These are phyloP conservation scores for Crotalus horridus DNA, from an alignment of 2,113 vertebrate species.

Conservation along the genomic window DNA sequence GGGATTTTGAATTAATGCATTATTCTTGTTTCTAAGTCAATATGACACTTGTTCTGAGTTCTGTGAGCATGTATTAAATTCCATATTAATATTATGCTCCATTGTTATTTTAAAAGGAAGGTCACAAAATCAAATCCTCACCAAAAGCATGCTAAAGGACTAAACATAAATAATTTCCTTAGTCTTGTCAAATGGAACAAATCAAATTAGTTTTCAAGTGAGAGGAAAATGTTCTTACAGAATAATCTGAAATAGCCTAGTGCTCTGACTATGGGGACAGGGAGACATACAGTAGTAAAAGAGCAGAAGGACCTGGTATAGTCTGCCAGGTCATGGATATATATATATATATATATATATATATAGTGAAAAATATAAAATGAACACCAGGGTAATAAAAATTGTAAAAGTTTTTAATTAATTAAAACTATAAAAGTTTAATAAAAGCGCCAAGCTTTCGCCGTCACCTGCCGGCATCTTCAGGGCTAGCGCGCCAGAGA, in stretches of 20 bases:
- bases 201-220: not conserved
- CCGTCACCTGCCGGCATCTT: too few species aligned
- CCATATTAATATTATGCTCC: slow-evolving; percentile 11
- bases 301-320: not conserved
- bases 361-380: too few species aligned
- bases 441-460: too few species aligned
- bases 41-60: not conserved
- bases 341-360: too few species aligned
- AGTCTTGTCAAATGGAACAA: not conserved
- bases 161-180: not conserved
- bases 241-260: not conserved
- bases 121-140: not conserved
- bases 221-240: not conserved
- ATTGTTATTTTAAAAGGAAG: slow-evolving; percentile 15
- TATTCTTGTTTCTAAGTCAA: slow-evolving; percentile 11
- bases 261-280: not conserved
- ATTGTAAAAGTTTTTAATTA: too few species aligned
- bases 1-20: not conserved
- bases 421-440: too few species aligned
- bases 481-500: too few species aligned
- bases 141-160: not conserved
- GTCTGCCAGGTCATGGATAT: not conserved
- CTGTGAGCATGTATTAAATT: not conserved
- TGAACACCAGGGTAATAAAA: too few species aligned
- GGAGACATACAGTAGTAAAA: not conserved